Percentiles rank a stretch among this genome's conserved stretches.
Conservation (phyloP, 1,140 invertebrate genomes). For the Saccostrea glomerata region DNA sequence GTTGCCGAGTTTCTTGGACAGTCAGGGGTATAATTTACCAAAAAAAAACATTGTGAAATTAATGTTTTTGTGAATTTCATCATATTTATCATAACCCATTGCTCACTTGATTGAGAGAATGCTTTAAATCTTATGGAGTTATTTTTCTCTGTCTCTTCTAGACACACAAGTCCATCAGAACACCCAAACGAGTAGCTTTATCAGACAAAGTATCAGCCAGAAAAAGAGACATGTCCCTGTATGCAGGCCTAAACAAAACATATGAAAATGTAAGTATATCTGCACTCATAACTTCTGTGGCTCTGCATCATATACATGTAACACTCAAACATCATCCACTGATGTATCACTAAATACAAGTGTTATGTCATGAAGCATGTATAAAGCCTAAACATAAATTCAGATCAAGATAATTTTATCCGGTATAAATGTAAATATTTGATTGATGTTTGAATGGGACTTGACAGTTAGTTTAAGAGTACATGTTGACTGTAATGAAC, state of each 20-base stretch:
- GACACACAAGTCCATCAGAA: slow-evolving; percentile 7
- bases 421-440: too few species aligned
- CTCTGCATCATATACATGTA: too few species aligned
- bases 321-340: too few species aligned
- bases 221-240: slow-evolving; percentile 54
- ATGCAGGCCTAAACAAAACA: slow-evolving; percentile 51
- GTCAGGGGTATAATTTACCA: neutral
- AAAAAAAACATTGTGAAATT: neutral
- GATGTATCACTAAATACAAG: too few species aligned
- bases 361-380: too few species aligned
- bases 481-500: too few species aligned
- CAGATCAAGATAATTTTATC: neutral
- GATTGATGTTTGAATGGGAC: too few species aligned
- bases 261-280: slow-evolving; percentile 48
- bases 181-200: slow-evolving; percentile 45
- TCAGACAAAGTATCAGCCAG: slow-evolving; percentile 53
- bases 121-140: too few species aligned
- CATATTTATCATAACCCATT: too few species aligned
- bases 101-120: neutral
- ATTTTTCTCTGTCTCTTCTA: neutral
- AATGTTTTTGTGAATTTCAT: neutral
- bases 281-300: too few species aligned
- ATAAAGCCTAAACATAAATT: too few species aligned
- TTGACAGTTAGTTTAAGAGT: too few species aligned
- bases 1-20: neutral